Base-by-base conservation (phyloP, 2,888 invertebrate genomes). In the Pachydiplax longipennis region DNA sequence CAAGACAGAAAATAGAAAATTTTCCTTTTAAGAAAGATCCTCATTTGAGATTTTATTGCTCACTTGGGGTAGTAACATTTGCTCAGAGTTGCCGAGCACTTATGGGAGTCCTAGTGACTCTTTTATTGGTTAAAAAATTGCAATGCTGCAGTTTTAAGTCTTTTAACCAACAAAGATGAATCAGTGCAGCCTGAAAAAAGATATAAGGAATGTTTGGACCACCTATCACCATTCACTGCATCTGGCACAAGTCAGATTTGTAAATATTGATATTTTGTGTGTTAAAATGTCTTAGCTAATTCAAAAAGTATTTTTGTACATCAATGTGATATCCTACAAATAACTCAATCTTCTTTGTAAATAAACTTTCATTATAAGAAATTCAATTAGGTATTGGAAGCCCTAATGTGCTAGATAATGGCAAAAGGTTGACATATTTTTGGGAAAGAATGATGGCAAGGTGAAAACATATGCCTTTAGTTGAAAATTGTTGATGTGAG, bases 181-280 rank as follows among this genome's bases (percentile, higher is more conserved):
- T 61, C 44, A 58, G 58, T 61, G 37, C 87, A 61, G 87, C 58
- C 37, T 37, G 87, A 37, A 87, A n/a, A n/a, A 58, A 61, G 37
- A 61, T 61, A 61, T 61, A 87, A 37, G 58, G 87, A 61, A 87
- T 87, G 87, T 61, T 87, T 87, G 87, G 87, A 87, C 87, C 87
- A 87, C 65, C 87, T 87, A 37, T 61, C 61, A 87, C 87, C 87
- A 87, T 87, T 87, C 87, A 61, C 31, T 61, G 61, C 58, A 73
- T 61, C 87, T 37, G 61, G 22, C 61, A 6, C 35, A 2, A 12
- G 40, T 87, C 61, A 61, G 87, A 87, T 87, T 65, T 87, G 87
- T 87, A 87, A 87, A 87, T 87, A 87, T 87, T 61, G 87, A 87
- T 87, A 87, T 87, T 87, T 87, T 87, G 87, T 87, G 87, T 87